Base-by-base conservation (phyloP, 1,140 invertebrate species). In the Ceratina australensis region DNA sequence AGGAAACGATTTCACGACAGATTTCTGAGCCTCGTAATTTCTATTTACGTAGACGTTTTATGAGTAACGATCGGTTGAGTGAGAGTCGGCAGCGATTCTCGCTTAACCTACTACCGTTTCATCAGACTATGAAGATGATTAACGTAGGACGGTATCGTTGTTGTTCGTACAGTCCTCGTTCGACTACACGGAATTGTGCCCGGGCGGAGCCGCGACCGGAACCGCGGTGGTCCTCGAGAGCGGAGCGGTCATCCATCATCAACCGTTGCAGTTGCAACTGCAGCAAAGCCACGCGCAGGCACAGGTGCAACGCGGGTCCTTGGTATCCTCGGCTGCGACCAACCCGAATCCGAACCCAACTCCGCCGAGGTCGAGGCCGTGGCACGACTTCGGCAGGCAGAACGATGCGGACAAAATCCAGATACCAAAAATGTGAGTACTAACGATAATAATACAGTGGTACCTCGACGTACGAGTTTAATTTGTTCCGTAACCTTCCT, bases 361-460 rank as follows among this genome's bases (percentile, higher is more conserved):
- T 84, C 94, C 94, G 75, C 94, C 95, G 22, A 95, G 95, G 83
- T 97, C 96, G 52, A 92, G 96, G 81, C 96, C 96, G 71, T 97
- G 96, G 97, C 96, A 97, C 91, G 96, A 98, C 91, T 98, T 98
- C 91, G 97, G 97, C 26, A 93, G 97, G 80, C 97, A 98, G 89
- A 97, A 97, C 88, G 97, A 98, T 91, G 96, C 96, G 68, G 97
- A 98, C 92, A 98, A 98, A 94, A 97, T 98, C 85, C 97, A 98
- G 93, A 99, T 99, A 94, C 97, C 97, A 91, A 99, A 99, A 96
- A 94, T 98, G 98, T 99, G 94, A 97, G 97, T 97, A 89, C 50
- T 26, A 18, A 12, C 16, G 5, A 52, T 4, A 52, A 52, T n/a
- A n/a, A n/a, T n/a, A n/a, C n/a, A n/a, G n/a, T n/a, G n/a, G n/a